phyloP scores from a whole-genome alignment of 2,113 vertebrate species.

The Varanus salvator region DNA sequence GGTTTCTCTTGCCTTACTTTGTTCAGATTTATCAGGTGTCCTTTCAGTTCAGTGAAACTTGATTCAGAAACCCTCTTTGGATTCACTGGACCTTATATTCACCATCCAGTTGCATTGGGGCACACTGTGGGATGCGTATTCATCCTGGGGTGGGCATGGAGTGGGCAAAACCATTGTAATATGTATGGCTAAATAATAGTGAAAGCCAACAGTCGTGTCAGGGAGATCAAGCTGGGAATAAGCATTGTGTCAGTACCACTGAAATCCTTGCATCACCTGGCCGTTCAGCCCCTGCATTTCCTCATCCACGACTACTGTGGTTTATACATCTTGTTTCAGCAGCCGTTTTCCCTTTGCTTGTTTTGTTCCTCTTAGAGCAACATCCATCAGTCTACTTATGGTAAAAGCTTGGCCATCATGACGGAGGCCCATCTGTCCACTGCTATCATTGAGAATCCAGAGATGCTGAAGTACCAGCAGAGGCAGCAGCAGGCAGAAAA shows the following conservation, averaged over 20 bases:
- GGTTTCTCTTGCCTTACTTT: too few species aligned
- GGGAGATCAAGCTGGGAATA: neutral
- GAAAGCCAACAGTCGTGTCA: slow-evolving; percentile 26
- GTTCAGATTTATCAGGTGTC: too few species aligned
- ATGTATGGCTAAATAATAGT: slow-evolving; percentile 35
- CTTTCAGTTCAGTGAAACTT: too few species aligned
- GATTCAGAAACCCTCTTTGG: too few species aligned
- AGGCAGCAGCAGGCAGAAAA: slow-evolving; percentile 84
- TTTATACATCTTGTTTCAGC: neutral
- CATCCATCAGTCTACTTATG: slow-evolving; percentile 97
- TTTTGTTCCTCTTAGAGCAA: slow-evolving; percentile 81
- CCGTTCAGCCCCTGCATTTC: neutral
- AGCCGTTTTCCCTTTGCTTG: neutral
- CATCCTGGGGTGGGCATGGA: too few species aligned
- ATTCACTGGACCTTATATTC: too few species aligned
- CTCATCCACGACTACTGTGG: neutral
- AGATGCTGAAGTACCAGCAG: slow-evolving; percentile 96
- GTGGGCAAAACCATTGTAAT: neutral
- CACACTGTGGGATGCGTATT: too few species aligned
- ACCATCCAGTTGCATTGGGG: too few species aligned
- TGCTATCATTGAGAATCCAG: slow-evolving; percentile 97
- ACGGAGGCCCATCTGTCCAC: slow-evolving; percentile 92
- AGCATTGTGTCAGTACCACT: neutral
- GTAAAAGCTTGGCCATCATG: slow-evolving; percentile 96
- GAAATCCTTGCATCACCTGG: neutral